Evolutionary conservation across 30 jellyfish, hydroid and myxozoan genomes (phyloP), one percentile per base, ranked within the genome.

Genomic region (Cassiopea andromeda): DNA sequence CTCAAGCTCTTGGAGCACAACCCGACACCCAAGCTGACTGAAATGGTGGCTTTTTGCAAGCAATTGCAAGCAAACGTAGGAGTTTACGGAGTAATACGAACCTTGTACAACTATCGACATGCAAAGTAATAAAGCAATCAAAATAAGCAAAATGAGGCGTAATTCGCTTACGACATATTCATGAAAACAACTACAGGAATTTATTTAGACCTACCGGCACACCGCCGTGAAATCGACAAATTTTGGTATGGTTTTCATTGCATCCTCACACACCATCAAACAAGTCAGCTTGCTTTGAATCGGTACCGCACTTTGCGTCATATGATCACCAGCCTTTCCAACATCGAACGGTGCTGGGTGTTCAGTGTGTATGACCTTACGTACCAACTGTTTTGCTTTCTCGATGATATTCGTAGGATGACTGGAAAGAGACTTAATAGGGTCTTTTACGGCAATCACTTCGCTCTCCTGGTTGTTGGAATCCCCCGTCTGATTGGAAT

Each of bases 141-240:
- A 54, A 10, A 54, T 54, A 54, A 10, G 64, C 12, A 0, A 54
- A 54, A 54, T 10, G 7, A 54, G 7, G 12, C 12, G 64, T 6
- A 54, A 54, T 54, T 54, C 7, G 64, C 10, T 54, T 3, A 54
- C 10, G 64, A 54, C 7, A 6, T 54, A 54, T 6, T 54, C 7
- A 10, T 6, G 64, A 3, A 54, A 54, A 54, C 10, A 3, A 54
- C 64, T 54, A 3, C 64, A 54, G 12, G 10, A 54, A 54, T 54
- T 6, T 54, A 54, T 6, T 10, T 10, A 54, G 12, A 88, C 90
- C n/a, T 7, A 88, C 95, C 95, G 85, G 46, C 90, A 88, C 15
- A 69, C 90, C 15, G 95, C 95, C 50, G 95, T 88, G 48, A 88
- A 82, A 48, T 88, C 91, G 60, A 88, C 95, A 70, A 88, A 80